Conservation (phyloP, 1,140 invertebrate genomes). For the Stegodyphus mimosarum region DNA sequence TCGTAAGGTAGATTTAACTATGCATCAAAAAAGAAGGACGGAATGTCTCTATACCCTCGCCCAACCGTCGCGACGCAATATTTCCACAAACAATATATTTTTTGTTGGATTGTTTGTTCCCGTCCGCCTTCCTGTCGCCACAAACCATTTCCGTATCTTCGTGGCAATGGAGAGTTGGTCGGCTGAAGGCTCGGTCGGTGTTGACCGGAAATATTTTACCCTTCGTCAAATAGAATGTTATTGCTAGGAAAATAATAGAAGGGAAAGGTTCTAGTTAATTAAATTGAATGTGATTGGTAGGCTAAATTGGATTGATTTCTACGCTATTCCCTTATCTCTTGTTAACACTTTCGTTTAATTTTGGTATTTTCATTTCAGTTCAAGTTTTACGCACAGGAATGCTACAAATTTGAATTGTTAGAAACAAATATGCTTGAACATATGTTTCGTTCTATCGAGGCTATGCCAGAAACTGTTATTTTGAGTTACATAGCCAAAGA, state of each 20-base stretch:
- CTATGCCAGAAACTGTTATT: too few relatives aligned
- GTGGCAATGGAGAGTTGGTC: neutral
- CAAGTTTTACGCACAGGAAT: too few relatives aligned
- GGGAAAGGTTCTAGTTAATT: neutral
- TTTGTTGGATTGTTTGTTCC: neutral
- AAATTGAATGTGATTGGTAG: neutral
- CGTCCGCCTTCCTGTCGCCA: constrained; percentile 16
- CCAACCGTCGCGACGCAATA: constrained; percentile 22
- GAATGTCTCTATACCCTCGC: neutral
- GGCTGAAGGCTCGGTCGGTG: neutral
- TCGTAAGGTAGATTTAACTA: constrained; percentile 24
- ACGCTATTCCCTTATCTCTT: too few relatives aligned
- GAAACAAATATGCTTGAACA: too few relatives aligned
- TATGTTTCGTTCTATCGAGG: too few relatives aligned
- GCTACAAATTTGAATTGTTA: too few relatives aligned
- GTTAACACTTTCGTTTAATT: too few relatives aligned
- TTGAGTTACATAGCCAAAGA: too few relatives aligned
- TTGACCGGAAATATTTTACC: neutral
- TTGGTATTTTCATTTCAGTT: too few relatives aligned
- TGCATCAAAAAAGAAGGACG: neutral
- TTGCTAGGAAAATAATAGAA: neutral
- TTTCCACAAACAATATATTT: constrained; percentile 30
- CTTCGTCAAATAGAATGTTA: neutral
- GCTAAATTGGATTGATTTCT: too few relatives aligned
- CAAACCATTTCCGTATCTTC: constrained; percentile 25